Evolutionary conservation across 2,113 vertebrate species (phyloP).

Genomic region (Menura novaehollandiae): DNA sequence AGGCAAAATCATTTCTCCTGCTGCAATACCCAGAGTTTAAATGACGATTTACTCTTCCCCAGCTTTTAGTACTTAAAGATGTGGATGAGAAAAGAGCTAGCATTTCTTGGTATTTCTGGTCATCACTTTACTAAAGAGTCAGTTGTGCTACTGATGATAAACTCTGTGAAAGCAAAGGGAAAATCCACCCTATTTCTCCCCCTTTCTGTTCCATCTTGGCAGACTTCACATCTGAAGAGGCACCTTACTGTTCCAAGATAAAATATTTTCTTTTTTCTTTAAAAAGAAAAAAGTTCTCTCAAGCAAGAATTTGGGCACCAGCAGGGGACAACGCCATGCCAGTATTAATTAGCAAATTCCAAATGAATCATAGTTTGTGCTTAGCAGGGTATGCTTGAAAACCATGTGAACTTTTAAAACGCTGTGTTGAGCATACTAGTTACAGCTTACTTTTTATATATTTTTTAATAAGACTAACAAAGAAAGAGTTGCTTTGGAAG

Average conservation of each 20-base stretch:
- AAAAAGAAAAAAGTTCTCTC: slow-evolving; percentile 28
- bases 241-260: slow-evolving; percentile 30
- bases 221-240: slow-evolving; percentile 17
- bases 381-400: slow-evolving; percentile 13
- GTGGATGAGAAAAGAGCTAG: background rate
- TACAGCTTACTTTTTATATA: background rate
- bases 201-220: background rate
- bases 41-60: background rate
- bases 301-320: slow-evolving; percentile 44
- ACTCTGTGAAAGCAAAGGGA: background rate
- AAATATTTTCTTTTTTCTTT: slow-evolving; percentile 33
- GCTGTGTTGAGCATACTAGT: background rate
- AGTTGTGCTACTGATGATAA: slow-evolving; percentile 8
- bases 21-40: slow-evolving; percentile 10
- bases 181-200: background rate
- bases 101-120: background rate
- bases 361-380: slow-evolving; percentile 45
- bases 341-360: slow-evolving; percentile 61
- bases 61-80: background rate
- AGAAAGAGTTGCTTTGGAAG: background rate
- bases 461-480: slow-evolving; percentile 10
- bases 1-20: background rate
- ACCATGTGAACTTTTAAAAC: slow-evolving; percentile 10
- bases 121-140: background rate
- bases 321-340: slow-evolving; percentile 31